Conservation (phyloP, 2,113 vertebrate genomes). For the Rallus limicola region DNA sequence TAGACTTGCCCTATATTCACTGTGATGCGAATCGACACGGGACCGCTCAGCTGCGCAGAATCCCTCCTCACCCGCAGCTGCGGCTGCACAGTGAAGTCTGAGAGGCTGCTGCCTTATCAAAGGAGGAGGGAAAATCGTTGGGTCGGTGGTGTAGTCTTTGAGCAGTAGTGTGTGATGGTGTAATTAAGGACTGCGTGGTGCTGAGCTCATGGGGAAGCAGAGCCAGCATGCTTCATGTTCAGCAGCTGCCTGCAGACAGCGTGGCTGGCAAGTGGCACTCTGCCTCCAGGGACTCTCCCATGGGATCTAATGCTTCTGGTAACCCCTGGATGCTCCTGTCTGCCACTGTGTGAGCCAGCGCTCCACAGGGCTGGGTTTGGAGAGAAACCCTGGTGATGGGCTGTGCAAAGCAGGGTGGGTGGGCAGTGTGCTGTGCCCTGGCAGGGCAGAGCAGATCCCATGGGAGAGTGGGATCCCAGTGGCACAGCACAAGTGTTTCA, state of each 20-base stretch:
- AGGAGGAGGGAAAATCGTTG: background rate
- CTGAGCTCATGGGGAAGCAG: background rate
- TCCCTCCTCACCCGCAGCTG: background rate
- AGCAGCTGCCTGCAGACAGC: background rate
- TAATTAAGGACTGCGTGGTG: background rate
- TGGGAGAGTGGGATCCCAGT: accelerated
- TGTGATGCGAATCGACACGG: background rate
- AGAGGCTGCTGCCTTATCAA: background rate
- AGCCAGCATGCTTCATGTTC: accelerated
- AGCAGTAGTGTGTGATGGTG: background rate
- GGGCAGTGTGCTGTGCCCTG: background rate
- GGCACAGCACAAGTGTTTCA: accelerated
- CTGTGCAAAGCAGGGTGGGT: background rate
- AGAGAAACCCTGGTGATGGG: background rate
- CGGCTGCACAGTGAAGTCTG: background rate
- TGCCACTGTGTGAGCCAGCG: background rate
- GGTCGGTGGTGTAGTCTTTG: background rate
- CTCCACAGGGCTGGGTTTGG: background rate
- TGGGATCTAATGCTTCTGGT: background rate
- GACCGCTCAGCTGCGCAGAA: background rate
- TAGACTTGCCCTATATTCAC: background rate
- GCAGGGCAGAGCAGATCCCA: background rate
- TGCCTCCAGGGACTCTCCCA: background rate
- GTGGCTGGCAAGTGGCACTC: background rate
- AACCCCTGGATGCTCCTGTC: accelerated